phyloP scores from a whole-genome alignment of 2,888 invertebrate genomes.

The Ferdinandea cuprea region DNA sequence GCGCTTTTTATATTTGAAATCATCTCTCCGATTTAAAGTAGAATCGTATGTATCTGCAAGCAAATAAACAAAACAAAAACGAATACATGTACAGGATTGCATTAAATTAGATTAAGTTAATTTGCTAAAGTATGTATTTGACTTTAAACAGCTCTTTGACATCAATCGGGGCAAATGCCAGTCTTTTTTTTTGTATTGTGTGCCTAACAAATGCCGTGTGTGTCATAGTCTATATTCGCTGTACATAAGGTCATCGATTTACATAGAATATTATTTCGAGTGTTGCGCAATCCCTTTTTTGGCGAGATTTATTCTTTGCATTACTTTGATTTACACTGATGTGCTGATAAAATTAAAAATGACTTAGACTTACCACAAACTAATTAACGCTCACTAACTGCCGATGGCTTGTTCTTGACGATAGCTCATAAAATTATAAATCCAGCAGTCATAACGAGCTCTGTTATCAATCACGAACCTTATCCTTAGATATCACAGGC shows the following conservation, averaged over 20 bases:
- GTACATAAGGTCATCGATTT: conserved; percentile 50
- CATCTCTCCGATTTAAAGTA: conserved; percentile 57
- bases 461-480: conserved; percentile 13
- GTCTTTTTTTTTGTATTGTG: conserved; percentile 12
- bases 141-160: conserved; percentile 28
- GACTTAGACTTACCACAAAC: conserved; percentile 37
- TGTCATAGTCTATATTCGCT: conserved; percentile 16
- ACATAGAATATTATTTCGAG: conserved; percentile 21
- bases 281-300: conserved; percentile 63
- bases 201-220: conserved; percentile 9
- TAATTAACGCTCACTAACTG: conserved; percentile 29
- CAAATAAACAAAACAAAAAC: conserved; percentile 6
- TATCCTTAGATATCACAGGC: conserved; percentile 22
- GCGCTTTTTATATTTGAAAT: conserved; percentile 61
- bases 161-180: conserved; percentile 45
- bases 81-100: conserved; percentile 26
- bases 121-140: conserved; percentile 43
- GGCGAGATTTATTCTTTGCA: conserved; percentile 17
- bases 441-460: conserved; percentile 19
- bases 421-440: conserved; percentile 17
- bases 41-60: conserved; percentile 48
- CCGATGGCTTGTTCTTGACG: conserved; percentile 9
- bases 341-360: not conserved
- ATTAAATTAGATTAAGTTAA: conserved; percentile 58
- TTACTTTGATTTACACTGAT: not conserved